These are phyloP conservation scores for Dromius quadrimaculatus DNA, from an alignment of 2,888 invertebrate genomes.

Conservation along the genomic window DNA sequence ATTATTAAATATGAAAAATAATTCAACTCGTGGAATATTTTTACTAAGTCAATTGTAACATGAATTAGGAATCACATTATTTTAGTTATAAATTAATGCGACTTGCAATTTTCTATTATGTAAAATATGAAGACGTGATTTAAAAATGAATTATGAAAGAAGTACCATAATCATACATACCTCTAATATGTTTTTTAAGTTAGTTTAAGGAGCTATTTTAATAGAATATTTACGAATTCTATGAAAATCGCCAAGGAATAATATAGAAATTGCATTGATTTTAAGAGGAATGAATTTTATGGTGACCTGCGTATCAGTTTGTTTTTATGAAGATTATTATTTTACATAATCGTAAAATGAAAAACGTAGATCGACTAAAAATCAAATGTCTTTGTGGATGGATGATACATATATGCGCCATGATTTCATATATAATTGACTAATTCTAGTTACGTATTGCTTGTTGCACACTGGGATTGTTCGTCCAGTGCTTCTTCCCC, in stretches of 20 bases:
- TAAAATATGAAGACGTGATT: constrained; percentile 19
- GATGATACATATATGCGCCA: constrained; percentile 63
- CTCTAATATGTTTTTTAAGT: constrained; percentile 3
- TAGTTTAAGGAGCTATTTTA: constrained; percentile 12
- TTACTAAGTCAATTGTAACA: constrained; percentile 33
- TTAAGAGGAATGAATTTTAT: constrained; percentile 4
- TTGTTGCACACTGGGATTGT: constrained; percentile 51
- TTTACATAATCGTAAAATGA: constrained; percentile 28
- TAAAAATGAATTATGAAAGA: constrained; percentile 9
- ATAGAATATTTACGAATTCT: constrained; percentile 6
- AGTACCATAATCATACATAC: constrained; percentile 1
- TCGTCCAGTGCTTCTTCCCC: constrained; percentile 61
- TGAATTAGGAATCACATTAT: constrained; percentile 44
- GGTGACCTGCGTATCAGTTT: constrained; percentile 8
- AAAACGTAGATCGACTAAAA: constrained; percentile 22
- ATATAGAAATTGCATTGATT: constrained; percentile 11
- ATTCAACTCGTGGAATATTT: background rate
- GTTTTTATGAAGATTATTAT: constrained; percentile 7
- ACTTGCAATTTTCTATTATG: constrained; percentile 33
- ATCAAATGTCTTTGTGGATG: constrained; percentile 57
- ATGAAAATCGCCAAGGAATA: constrained; percentile 14
- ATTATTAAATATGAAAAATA: constrained; percentile 36
- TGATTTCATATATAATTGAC: constrained; percentile 64
- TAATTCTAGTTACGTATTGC: constrained; percentile 66
- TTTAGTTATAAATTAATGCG: constrained; percentile 24